Evolutionary conservation across 2,888 invertebrate species (phyloP), one percentile per base, ranked within the genome.

Genomic region (Dysmachus trigonus): DNA sequence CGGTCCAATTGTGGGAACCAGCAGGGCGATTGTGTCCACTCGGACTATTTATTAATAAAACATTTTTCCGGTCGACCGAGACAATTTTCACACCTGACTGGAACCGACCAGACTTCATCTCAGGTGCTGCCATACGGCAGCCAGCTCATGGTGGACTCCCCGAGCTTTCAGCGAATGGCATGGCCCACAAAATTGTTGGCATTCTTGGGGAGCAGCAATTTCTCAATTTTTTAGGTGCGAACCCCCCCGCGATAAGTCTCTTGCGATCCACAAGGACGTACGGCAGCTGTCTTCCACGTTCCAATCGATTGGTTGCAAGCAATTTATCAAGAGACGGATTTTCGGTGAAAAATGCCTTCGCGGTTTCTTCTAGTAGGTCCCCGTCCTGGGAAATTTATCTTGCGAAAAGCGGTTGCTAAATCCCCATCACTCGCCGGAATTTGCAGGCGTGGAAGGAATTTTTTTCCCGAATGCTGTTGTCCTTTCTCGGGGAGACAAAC

Each of bases 11-110:
- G 53, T 22, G 22, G 22, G 53, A 22, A 22, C 22, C 53, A 8
- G 22, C 53, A 22, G 53, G 53, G 22, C 18, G 74, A 18, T 8
- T 76, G 76, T 41, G 22, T 76, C 38, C 22, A 41, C 13, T 10
- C 22, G 38, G 22, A 22, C 33, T 22, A 8, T 38, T 76, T 76
- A 76, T 38, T 76, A 76, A 76, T 76, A 76, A 76, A 41, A n/a
- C 18, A 10, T 18, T 76, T 79, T 79, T 79, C 51, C 31, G 27
- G 41, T 51, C 30, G 47, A 30, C 51, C 79, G 79, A 79, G 33
- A 18, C 31, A 79, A 79, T 51, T 79, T 79, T 79, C 79, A 53
- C 79, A 79, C 79, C 51, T 79, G 79, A 79, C 41, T 79, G 51
- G 30, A 51, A 53, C 3, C 73, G 73, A 30, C 13, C 31, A 18